Evolutionary conservation across 2,113 vertebrate species (phyloP).

Genomic region (Burhinus oedicnemus): DNA sequence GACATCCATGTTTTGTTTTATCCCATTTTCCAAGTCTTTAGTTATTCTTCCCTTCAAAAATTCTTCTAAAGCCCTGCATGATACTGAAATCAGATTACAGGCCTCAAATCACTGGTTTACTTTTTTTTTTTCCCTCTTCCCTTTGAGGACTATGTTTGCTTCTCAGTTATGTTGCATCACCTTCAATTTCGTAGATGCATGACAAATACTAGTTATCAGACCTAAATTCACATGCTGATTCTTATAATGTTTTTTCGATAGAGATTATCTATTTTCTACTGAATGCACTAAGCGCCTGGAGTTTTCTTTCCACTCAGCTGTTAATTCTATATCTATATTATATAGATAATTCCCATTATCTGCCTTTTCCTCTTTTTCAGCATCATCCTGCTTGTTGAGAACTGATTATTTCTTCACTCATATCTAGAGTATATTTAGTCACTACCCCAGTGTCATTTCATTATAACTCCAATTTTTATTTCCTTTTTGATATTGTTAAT

Average conservation of each 20-base stretch:
- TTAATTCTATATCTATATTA: not conserved
- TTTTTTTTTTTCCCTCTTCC: not conserved
- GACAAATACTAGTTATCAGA: not conserved
- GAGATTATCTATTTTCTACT: not conserved
- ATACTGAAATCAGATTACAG: not conserved
- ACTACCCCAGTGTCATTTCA: not conserved
- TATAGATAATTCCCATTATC: not conserved
- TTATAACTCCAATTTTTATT: not conserved
- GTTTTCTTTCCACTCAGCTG: not conserved
- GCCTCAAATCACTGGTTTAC: not conserved
- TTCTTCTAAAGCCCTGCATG: not conserved
- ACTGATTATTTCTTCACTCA: not conserved
- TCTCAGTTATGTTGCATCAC: not conserved
- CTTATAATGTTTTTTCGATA: not conserved
- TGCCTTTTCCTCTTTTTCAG: not conserved
- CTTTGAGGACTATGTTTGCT: not conserved
- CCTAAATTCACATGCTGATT: not conserved
- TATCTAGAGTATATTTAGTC: not conserved
- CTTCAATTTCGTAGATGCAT: not conserved
- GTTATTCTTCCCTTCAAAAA: not conserved
- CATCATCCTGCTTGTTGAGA: not conserved
- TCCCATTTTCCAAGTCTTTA: not conserved
- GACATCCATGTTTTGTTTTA: not conserved
- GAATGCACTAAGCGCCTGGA: not conserved
- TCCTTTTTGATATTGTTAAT: not conserved